Evolutionary conservation across 1,140 invertebrate species (phyloP).

Genomic region (Danaus plexippus): DNA sequence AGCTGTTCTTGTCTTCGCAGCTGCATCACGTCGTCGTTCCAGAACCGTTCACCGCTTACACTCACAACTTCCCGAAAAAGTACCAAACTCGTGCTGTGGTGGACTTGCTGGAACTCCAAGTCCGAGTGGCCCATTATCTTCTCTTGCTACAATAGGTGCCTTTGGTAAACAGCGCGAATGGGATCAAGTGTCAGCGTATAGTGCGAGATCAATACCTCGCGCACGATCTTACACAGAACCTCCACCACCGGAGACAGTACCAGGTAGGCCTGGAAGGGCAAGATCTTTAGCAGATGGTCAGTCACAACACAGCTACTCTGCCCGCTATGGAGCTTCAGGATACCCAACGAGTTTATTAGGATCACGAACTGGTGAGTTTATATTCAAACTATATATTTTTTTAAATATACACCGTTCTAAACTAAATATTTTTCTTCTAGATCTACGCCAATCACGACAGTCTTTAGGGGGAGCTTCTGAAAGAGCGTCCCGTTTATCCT

Average conservation of each 20-base stretch:
- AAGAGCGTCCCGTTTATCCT: slow-evolving; percentile 79
- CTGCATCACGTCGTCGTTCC: slow-evolving; percentile 82
- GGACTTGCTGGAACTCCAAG: slow-evolving; percentile 79
- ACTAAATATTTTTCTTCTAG: slow-evolving; percentile 62
- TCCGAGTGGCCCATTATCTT: slow-evolving; percentile 83
- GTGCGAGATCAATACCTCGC: slow-evolving; percentile 89
- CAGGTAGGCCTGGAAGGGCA: slow-evolving; percentile 76
- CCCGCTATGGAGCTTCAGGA: slow-evolving; percentile 79
- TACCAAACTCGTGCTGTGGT: slow-evolving; percentile 80
- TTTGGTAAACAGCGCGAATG: slow-evolving; percentile 91
- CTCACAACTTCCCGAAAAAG: slow-evolving; percentile 76
- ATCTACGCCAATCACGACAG: slow-evolving; percentile 85
- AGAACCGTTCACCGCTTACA: slow-evolving; percentile 83
- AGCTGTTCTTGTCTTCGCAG: slow-evolving; percentile 89
- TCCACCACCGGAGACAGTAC: slow-evolving; percentile 70
- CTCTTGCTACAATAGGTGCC: slow-evolving; percentile 83
- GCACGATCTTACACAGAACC: slow-evolving; percentile 83
- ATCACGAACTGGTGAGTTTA: slow-evolving; percentile 79
- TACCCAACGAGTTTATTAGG: slow-evolving; percentile 83
- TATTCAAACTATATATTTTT: background rate
- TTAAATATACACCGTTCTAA: background rate
- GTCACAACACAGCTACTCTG: slow-evolving; percentile 87
- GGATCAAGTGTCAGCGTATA: slow-evolving; percentile 95
- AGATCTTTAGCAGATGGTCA: slow-evolving; percentile 86
- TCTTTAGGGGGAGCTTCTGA: slow-evolving; percentile 85